phyloP scores from a whole-genome alignment of 2,797 vertebrate species.

The Gallinago nigripennis region DNA sequence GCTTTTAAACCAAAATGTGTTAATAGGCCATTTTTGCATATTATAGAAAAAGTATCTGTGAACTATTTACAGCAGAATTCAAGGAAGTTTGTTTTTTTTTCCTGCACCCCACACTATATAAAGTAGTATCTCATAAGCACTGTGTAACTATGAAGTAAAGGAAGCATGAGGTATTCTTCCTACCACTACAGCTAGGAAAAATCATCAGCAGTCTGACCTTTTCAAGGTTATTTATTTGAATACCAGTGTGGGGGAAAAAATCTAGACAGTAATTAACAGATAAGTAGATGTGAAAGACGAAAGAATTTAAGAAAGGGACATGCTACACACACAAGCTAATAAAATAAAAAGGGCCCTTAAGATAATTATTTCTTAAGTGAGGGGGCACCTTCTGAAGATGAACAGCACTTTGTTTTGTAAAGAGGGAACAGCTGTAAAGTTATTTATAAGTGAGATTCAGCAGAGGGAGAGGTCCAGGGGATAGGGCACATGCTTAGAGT shows the following conservation, averaged over 20 bases:
- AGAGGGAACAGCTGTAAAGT: conserved; percentile 31
- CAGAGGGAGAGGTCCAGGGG: background rate
- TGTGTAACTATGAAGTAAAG: background rate
- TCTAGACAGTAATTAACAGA: background rate
- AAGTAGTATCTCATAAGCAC: background rate
- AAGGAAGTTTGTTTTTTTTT: background rate
- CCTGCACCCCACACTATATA: background rate
- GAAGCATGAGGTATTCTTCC: background rate
- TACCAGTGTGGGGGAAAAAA: background rate
- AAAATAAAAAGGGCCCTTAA: background rate
- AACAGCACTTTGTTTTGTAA: background rate
- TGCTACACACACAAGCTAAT: background rate
- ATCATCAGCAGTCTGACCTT: background rate
- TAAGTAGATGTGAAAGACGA: background rate
- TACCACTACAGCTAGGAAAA: background rate
- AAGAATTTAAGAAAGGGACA: background rate
- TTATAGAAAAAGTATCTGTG: background rate
- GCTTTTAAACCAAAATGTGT: background rate
- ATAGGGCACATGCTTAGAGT: background rate
- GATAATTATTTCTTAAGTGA: background rate
- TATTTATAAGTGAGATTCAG: background rate
- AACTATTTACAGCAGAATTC: background rate
- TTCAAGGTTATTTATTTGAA: conserved; percentile 3
- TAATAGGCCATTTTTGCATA: background rate
- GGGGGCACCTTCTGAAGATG: background rate